phyloP scores from a whole-genome alignment of 1,140 invertebrate genomes.

The Heterodera schachtii region DNA sequence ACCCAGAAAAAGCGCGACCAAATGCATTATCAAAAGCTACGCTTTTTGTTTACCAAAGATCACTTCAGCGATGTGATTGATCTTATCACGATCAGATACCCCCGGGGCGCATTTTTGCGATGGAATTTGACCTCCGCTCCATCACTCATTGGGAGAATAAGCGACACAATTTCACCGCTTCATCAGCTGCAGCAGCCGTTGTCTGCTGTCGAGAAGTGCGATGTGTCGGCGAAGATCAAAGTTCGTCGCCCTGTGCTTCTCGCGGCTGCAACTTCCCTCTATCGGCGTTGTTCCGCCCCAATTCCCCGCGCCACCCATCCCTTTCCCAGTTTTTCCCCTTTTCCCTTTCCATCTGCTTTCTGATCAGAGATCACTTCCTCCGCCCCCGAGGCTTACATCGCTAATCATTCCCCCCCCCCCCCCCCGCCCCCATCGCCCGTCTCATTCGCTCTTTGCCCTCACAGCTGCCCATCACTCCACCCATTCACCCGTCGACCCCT shows the following conservation, averaged over 20 bases:
- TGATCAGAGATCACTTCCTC: too few relatives aligned
- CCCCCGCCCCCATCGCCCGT: too few relatives aligned
- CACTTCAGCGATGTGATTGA: background rate
- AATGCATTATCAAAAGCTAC: too few relatives aligned
- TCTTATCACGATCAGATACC: slow-evolving; percentile 5
- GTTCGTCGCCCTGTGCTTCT: background rate
- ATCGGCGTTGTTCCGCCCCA: background rate
- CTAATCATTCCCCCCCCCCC: background rate
- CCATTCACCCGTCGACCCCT: background rate
- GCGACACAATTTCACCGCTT: too few relatives aligned
- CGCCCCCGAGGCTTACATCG: background rate
- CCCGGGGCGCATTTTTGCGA: background rate
- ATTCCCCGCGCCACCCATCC: background rate
- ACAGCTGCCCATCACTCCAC: background rate
- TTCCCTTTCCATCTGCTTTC: too few relatives aligned
- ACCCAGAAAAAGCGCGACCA: background rate
- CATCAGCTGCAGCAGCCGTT: background rate
- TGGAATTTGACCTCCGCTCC: background rate
- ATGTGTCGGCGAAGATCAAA: background rate
- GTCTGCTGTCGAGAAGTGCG: background rate
- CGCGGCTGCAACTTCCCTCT: background rate
- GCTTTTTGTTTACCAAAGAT: background rate
- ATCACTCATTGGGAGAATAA: background rate
- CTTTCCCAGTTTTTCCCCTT: background rate
- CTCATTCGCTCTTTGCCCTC: background rate